These are phyloP conservation scores for Torymus tubicola DNA, from an alignment of 2,888 invertebrate genomes.

Conservation along the genomic window DNA sequence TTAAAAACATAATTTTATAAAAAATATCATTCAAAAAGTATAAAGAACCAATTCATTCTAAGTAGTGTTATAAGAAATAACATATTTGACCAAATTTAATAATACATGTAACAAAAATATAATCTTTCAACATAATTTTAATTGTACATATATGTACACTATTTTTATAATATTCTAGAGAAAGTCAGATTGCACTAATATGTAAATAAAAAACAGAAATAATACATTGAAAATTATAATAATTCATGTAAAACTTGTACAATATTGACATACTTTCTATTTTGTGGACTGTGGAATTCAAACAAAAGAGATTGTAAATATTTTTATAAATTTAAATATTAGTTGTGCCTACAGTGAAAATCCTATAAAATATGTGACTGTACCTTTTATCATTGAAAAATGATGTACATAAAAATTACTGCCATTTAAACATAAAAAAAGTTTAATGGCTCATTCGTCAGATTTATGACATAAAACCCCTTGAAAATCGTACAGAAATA, in stretches of 20 bases:
- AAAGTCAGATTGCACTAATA: neutral
- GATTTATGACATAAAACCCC: conserved; percentile 43
- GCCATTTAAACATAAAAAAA: too few relatives aligned
- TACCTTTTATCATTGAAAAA: neutral
- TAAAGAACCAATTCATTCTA: neutral
- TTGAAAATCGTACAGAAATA: too few relatives aligned
- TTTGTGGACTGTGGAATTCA: too few relatives aligned
- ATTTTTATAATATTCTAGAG: neutral
- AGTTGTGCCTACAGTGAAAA: too few relatives aligned
- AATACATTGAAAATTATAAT: neutral
- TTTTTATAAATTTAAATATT: too few relatives aligned
- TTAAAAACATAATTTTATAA: too few relatives aligned
- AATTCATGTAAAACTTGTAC: neutral
- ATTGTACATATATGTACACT: neutral
- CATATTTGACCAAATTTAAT: neutral
- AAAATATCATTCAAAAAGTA: conserved; percentile 23
- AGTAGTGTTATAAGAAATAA: conserved; percentile 5
- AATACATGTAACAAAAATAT: too few relatives aligned
- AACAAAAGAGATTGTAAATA: too few relatives aligned
- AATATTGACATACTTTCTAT: conserved; percentile 17
- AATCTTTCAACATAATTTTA: neutral
- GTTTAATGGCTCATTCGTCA: too few relatives aligned
- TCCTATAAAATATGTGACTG: neutral
- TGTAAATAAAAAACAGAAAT: neutral
- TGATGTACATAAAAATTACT: too few relatives aligned